Conservation (phyloP, 2,888 invertebrate species). For the Cheilosia scutellata region DNA sequence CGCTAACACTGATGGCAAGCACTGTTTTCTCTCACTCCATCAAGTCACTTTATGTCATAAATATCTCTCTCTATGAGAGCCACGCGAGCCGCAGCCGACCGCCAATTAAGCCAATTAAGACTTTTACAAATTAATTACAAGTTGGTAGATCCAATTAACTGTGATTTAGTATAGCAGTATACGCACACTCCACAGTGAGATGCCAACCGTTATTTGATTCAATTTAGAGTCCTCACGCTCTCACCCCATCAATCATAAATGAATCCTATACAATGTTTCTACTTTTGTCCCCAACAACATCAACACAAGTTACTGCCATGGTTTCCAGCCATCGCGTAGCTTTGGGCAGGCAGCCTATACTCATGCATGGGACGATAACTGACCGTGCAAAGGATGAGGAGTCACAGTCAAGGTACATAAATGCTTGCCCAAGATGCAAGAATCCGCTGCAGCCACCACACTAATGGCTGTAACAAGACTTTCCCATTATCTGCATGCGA, state of each 20-base stretch:
- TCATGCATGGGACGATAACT: too few relatives aligned
- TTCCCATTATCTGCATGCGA: slow-evolving; percentile 75
- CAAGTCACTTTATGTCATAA: slow-evolving; percentile 43
- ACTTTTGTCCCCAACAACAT: slow-evolving; percentile 64
- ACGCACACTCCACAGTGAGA: neutral
- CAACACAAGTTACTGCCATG: slow-evolving; percentile 8
- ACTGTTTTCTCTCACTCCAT: slow-evolving; percentile 9
- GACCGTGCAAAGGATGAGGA: neutral
- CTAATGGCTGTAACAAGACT: slow-evolving; percentile 74
- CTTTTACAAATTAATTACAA: slow-evolving; percentile 72
- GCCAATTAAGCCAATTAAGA: slow-evolving; percentile 75
- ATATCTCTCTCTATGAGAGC: slow-evolving; percentile 34
- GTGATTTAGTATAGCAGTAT: slow-evolving; percentile 4
- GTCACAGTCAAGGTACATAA: neutral
- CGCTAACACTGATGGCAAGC: neutral
- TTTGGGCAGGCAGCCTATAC: neutral
- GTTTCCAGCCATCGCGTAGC: too few relatives aligned
- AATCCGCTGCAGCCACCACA: slow-evolving; percentile 52
- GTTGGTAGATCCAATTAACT: neutral
- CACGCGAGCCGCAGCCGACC: slow-evolving; percentile 42
- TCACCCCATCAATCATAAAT: slow-evolving; percentile 55
- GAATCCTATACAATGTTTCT: slow-evolving; percentile 31
- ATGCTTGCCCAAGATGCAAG: slow-evolving; percentile 37
- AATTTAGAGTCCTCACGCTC: slow-evolving; percentile 42
- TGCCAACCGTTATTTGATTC: slow-evolving; percentile 66